Evolutionary conservation across 2,797 vertebrate genomes (phyloP), one percentile per base, ranked within the genome.

Genomic region (Epinephelus awoara): DNA sequence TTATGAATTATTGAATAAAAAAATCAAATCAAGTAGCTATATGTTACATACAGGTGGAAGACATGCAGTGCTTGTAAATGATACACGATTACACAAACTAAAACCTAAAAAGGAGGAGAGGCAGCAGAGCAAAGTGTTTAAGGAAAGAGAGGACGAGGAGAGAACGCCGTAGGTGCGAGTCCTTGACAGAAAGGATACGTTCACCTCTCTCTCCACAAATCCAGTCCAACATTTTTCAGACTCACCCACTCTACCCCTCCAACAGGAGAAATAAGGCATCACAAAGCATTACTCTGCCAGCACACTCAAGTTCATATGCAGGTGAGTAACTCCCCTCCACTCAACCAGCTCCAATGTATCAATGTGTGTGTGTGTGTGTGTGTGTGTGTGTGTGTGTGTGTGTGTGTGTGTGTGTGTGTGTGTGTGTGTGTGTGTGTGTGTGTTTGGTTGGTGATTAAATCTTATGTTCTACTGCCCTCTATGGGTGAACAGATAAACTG

Each of bases 391-490:
- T 65, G 47, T 78, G 11, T 66, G 63, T 66, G 73, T 78, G 74
- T 40, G 44, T 79, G 72, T 71, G 21, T 55, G 12, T 65, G 42
- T 78, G 11, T 55, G 76, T 72, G 67, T 71, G 21, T 55, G 12
- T 65, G 47, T 75, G 11, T 50, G 76, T 72, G 67, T 71, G 19
- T 55, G 10, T 65, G 47, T 78, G 11, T 66, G 63, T 66, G 73
- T 78, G 74, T 40, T 34, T 79, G 72, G 18, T 18, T 51, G 62
- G 49, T 80, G 57, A 73, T 44, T 29, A 78, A 79, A 80, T 66
- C 79, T 91, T 88, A n/a, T 89, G 75, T 82, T 92, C 79, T 91
- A 91, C 92, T 93, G 93, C 92, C 92, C 91, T 84, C 93, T 93
- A 72, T 58, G 38, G 90, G 85, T 27, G 12, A 25, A 23, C 9